Evolutionary conservation across 1,140 invertebrate genomes (phyloP).

Genomic region (Drosophila nigromelanica): DNA sequence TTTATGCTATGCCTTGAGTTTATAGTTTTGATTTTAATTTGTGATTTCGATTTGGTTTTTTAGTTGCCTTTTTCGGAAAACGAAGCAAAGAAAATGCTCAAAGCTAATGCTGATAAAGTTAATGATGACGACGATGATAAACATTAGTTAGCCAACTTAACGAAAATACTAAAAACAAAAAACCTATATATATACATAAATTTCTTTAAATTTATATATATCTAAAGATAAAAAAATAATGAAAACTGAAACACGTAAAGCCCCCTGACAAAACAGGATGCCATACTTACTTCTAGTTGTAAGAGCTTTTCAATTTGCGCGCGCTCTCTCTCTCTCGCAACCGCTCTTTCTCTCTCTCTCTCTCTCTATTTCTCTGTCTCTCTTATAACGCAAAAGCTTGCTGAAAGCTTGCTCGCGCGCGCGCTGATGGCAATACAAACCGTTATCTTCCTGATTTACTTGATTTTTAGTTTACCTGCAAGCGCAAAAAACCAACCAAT

Average conservation of each 20-base stretch:
- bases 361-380: slow-evolving; percentile 29
- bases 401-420: slow-evolving; percentile 38
- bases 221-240: slow-evolving; percentile 11
- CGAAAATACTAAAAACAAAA: slow-evolving; percentile 16
- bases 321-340: slow-evolving; percentile 21
- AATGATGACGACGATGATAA: slow-evolving; percentile 71
- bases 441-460: slow-evolving; percentile 31
- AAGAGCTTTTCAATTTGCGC: slow-evolving; percentile 67
- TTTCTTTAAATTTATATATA: not conserved
- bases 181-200: not conserved
- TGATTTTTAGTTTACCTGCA: slow-evolving; percentile 59
- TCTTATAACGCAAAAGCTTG: slow-evolving; percentile 37
- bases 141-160: slow-evolving; percentile 68
- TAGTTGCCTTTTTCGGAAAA: slow-evolving; percentile 47
- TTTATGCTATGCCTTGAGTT: slow-evolving; percentile 57
- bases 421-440: slow-evolving; percentile 39
- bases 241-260: slow-evolving; percentile 15
- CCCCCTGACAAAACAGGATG: slow-evolving; percentile 33
- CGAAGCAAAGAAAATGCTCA: slow-evolving; percentile 23
- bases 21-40: slow-evolving; percentile 57
- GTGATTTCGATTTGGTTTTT: slow-evolving; percentile 57
- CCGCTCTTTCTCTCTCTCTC: slow-evolving; percentile 23
- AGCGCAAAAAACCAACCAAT: slow-evolving; percentile 51
- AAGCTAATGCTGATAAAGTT: slow-evolving; percentile 17
- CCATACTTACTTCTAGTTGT: slow-evolving; percentile 44